phyloP scores from a whole-genome alignment of 2,113 vertebrate genomes.

The Lota lota region DNA sequence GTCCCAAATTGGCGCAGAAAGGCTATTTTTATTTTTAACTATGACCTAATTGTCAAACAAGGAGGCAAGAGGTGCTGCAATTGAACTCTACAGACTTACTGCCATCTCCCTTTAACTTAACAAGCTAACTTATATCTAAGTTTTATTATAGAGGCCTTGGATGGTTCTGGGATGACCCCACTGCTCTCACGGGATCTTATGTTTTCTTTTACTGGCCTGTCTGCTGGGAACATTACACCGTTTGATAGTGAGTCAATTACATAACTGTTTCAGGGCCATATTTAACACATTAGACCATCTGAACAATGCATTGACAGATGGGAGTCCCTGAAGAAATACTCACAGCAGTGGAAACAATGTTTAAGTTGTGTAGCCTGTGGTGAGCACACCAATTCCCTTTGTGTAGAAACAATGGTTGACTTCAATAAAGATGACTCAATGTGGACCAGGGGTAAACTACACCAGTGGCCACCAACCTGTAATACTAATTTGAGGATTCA shows the following conservation, averaged over 20 bases:
- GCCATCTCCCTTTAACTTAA: too few relatives aligned
- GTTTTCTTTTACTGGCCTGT: too few relatives aligned
- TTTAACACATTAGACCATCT: conserved; percentile 27
- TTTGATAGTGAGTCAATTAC: conserved; percentile 2
- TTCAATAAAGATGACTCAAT: not conserved
- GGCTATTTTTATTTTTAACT: too few relatives aligned
- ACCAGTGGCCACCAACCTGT: conserved; percentile 5
- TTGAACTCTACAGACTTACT: too few relatives aligned
- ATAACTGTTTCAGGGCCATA: conserved; percentile 6
- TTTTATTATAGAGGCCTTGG: too few relatives aligned
- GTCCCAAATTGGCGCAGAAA: too few relatives aligned
- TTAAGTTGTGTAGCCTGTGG: not conserved
- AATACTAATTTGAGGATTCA: conserved; percentile 41
- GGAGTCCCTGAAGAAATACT: not conserved
- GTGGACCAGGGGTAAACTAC: not conserved
- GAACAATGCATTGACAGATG: not conserved
- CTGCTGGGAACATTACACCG: conserved; percentile 1
- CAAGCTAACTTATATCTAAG: too few relatives aligned
- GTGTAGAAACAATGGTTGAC: not conserved
- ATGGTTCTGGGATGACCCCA: too few relatives aligned
- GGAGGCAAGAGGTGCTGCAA: too few relatives aligned
- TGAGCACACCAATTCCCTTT: not conserved
- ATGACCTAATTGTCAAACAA: too few relatives aligned
- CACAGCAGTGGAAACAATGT: not conserved
- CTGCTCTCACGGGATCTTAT: too few relatives aligned